Evolutionary conservation across 2,113 vertebrate genomes (phyloP).

Genomic region (Trochalopteron elliotii): DNA sequence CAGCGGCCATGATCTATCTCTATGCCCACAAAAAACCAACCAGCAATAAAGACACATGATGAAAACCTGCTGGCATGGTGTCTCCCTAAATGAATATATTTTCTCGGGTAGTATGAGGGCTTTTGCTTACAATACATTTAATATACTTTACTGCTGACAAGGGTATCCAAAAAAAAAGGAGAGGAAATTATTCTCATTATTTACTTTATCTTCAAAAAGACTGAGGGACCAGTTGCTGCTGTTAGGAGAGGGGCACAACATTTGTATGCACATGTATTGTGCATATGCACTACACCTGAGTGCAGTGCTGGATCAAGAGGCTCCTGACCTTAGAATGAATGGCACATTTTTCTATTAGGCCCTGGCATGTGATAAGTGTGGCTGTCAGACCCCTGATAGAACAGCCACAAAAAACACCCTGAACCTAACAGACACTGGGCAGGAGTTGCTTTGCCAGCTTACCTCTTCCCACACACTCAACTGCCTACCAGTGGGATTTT

Average conservation of each 20-base stretch:
- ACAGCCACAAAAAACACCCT: not conserved
- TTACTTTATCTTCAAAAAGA: not conserved
- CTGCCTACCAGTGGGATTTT: not conserved
- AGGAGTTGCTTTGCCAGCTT: not conserved
- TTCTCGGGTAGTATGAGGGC: not conserved
- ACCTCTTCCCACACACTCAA: not conserved
- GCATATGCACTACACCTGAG: not conserved
- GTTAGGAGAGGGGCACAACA: not conserved
- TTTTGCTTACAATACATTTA: not conserved
- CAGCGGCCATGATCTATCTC: not conserved
- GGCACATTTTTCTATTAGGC: not conserved
- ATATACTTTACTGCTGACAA: not conserved
- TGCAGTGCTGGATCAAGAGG: not conserved
- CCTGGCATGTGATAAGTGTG: not conserved
- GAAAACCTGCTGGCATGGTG: not conserved
- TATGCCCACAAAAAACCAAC: not conserved
- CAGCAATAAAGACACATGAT: not conserved
- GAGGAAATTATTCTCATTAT: not conserved
- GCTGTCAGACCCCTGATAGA: not conserved
- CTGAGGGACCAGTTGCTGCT: not conserved
- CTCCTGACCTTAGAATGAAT: not conserved
- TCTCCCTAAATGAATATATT: not conserved
- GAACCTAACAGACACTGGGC: accelerated
- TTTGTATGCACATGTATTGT: not conserved
- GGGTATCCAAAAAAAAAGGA: not conserved